Evolutionary conservation across 2,888 invertebrate species (phyloP), one percentile per base, ranked within the genome.

Genomic region (Trachelus troglodyta): DNA sequence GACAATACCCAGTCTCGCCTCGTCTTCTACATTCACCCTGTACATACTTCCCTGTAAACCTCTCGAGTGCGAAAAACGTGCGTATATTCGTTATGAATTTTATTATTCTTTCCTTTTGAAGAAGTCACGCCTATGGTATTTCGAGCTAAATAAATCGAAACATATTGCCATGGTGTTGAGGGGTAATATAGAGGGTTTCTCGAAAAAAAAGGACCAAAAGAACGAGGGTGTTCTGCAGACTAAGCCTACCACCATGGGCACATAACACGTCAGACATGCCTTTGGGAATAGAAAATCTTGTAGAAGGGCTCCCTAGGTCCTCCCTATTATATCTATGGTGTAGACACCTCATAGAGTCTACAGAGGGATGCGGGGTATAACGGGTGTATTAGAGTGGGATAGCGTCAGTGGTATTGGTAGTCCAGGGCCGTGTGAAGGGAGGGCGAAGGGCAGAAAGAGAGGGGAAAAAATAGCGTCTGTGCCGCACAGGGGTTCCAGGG

Each of bases 401-500:
- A 56, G 40, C 6, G 23, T 56, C 23, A 56, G 40, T 56, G 40
- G 40, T 23, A 56, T 23, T 56, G 23, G 74, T 33, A 73, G 69
- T 75, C 69, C 75, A 80, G 79, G 71, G 68, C 73, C n/a, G 68
- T 78, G 37, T 76, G 71, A 75, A 79, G 34, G 68, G 31, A 73
- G 79, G 35, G 34, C 31, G 56, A 75, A 31, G 69, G 74, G 76
- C 74, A 74, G 40, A 75, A 74, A 77, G 56, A 73, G 69, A 76
- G 69, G 34, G 68, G 69, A 74, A 77, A 77, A 81, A 87, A 85
- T 11, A 86, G 85, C 86, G 87, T 88, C 87, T 87, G 85, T 81
- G 84, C 23, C 40, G 6, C 85, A 84, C 85, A 85, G 83, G 87
- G 87, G 86, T 87, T 88, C 86, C 84, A 88, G 88, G 88, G 87